Evolutionary conservation across 2,113 vertebrate genomes (phyloP), one percentile per base, ranked within the genome.

Genomic region (Gallinago paraguaiae): DNA sequence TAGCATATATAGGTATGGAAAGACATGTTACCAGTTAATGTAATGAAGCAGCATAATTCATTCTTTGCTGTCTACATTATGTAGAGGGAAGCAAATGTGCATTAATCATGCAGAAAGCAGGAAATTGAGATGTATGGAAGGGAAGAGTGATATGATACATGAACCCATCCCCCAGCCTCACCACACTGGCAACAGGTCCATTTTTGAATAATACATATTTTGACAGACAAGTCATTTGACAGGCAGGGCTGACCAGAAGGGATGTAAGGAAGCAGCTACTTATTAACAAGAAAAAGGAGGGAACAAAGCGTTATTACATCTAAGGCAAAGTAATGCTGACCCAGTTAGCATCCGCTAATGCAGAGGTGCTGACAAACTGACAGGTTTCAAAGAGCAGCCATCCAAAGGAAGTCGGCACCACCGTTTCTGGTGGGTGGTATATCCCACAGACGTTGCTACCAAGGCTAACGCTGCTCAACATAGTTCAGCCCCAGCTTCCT

Each of bases 61-160:
- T 95, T 88, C 95, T 91, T 96, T 95, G 91, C 93, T 95, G 92
- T 96, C 95, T 93, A 30, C 90, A 51, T 96, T 96, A 92, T 89
- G 94, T 95, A 84, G 86, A 79, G 86, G 88, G 91, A 96, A 97
- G 92, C 63, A 96, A 95, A 89, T 45, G 83, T 85, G 41, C 96
- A 97, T 97, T 96, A 96, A 96, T 96, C 96, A 96, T 94, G 86
- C 91, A 96, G 95, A 92, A 96, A 94, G 95, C 91, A 93, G 96
- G 95, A 96, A 97, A 96, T 93, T 94, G 96, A 97, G 95, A 96
- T 92, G 88, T 96, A 97, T 96, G 92, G 96, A 96, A 92, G 84
- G 64, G 60, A 94, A 96, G 92, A 94, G 90, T 96, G 96, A 93
- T 95, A 80, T 51, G 81, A 92, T 96, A 96, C 81, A 59, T 67